Conservation (phyloP, 2,797 vertebrate genomes). For the Rhinella marina region DNA sequence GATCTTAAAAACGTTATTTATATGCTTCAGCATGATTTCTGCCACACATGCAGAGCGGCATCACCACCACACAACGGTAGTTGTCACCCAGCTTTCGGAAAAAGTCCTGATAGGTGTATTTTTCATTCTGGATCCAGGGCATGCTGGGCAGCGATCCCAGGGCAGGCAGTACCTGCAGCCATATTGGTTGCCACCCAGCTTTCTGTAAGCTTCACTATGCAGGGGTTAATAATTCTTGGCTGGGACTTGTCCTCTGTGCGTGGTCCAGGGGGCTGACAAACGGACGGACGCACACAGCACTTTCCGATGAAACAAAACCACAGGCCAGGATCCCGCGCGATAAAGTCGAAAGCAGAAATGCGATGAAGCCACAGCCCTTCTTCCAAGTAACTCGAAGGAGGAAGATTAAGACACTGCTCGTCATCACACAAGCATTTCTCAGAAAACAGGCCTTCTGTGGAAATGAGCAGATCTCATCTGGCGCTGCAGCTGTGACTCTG, state of each 20-base stretch:
- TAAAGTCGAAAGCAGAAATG: slow-evolving; percentile 59
- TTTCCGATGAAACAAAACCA: slow-evolving; percentile 51
- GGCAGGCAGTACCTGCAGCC: neutral
- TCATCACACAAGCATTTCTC: slow-evolving; percentile 45
- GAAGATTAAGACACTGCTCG: slow-evolving; percentile 23
- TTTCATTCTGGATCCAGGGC: neutral
- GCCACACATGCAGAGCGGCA: too few species aligned
- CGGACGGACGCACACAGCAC: slow-evolving; percentile 8
- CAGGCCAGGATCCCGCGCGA: slow-evolving; percentile 29
- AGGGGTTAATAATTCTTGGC: neutral
- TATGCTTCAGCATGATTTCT: too few species aligned
- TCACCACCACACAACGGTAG: too few species aligned
- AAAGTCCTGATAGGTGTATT: neutral
- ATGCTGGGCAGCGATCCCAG: neutral
- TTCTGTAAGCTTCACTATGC: neutral
- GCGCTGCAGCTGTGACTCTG: neutral
- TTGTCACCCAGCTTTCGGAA: too few species aligned
- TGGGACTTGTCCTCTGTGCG: neutral
- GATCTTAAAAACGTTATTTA: too few species aligned
- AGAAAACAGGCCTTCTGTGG: slow-evolving; percentile 43
- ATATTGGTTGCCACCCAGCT: neutral
- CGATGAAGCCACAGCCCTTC: slow-evolving; percentile 15
- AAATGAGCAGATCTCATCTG: slow-evolving; percentile 20
- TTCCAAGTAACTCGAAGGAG: slow-evolving; percentile 57
- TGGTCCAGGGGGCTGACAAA: neutral